Conservation (phyloP, 1,140 invertebrate species). For the Acyrthosiphon pisum region DNA sequence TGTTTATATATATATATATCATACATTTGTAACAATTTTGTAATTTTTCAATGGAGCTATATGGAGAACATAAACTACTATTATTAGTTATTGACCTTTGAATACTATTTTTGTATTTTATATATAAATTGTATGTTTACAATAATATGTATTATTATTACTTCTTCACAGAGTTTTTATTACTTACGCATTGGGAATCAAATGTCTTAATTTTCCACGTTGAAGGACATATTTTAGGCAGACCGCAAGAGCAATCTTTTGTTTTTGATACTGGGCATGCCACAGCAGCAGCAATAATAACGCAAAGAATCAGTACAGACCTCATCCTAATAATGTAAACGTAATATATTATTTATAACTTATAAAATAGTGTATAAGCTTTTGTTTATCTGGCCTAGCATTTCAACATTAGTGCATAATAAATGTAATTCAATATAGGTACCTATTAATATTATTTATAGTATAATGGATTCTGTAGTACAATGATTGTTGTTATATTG, state of each 20-base stretch:
- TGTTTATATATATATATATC: no score
- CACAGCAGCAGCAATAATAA: not conserved
- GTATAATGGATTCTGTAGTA: not conserved
- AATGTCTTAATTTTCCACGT: not conserved
- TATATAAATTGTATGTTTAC: no score
- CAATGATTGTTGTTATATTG: no score
- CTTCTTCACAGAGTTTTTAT: not conserved
- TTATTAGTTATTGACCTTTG: not conserved
- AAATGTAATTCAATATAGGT: not conserved
- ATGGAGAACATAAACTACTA: not conserved
- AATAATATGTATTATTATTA: not conserved
- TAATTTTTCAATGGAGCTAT: not conserved
- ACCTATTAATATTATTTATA: no score
- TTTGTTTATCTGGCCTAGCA: not conserved
- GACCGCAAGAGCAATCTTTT: not conserved
- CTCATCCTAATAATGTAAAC: slow-evolving; percentile 27
- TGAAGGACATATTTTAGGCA: not conserved
- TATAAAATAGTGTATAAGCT: not conserved
- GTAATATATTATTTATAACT: not conserved
- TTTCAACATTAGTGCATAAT: no score
- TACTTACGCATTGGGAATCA: not conserved
- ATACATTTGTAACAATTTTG: no score
- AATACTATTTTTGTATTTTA: no score
- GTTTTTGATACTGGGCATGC: not conserved
- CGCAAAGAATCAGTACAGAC: not conserved